Base-by-base conservation (phyloP, 2,888 invertebrate genomes). In the Cheilosia vulpina region DNA sequence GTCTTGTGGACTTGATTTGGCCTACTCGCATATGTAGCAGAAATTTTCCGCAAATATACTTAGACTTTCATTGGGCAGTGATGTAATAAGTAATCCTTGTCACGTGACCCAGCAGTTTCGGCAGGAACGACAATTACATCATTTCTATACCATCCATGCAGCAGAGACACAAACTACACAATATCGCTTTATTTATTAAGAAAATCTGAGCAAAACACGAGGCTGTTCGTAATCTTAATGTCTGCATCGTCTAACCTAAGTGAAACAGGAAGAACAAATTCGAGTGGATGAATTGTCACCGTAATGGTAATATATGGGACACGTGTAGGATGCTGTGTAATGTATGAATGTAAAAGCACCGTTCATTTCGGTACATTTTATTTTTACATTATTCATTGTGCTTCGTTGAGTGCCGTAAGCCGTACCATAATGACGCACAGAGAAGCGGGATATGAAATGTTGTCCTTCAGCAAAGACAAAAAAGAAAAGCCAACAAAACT, bases 301-400 rank as follows among this genome's bases (percentile, higher is more conserved):
- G 34, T 72, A 63, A 72, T 60, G 21, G 53, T 82, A 41, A 55
- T 72, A 47, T 71, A 38, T 38, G 27, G 19, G 62, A 52, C 73
- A 80, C 66, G 73, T 80, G 68, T 60, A 41, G 7, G 38, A 58
- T 58, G 21, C 58, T 71, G 11, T 41, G 24, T 69, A 45, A 72
- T 63, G 53, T 45, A 58, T 63, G 60, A 27, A 58, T 65, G 50
- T 41, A 21, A 78, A 50, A 71, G 50, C 38, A 47, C 6, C 19
- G 47, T 41, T 45, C 41, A 55, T 69, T 57, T 53, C 45, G 58
- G 45, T 31, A 9, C 7, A 9, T 55, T 50, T 45, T 63, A 3
- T 50, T 57, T 63, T 47, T 69, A 43, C 65, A 79, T 76, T 58
- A 76, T 68, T 66, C 52, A 66, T 66, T 76, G 43, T 43, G 52